Evolutionary conservation across 2,797 vertebrate genomes (phyloP), one percentile per base, ranked within the genome.

Genomic region (Lacerta agilis): DNA sequence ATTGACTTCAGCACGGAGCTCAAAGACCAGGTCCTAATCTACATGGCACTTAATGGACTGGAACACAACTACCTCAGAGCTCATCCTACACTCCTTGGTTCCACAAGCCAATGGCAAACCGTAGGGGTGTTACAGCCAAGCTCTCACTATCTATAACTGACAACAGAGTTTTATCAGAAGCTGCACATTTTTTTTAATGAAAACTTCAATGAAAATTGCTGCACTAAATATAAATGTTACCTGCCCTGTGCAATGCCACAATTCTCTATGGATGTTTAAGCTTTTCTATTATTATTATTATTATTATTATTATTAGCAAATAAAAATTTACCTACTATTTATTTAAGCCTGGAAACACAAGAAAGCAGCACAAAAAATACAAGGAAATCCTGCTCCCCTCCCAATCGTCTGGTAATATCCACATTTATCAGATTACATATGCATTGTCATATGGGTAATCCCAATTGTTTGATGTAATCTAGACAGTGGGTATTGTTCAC

Each of bases 11-110:
- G 64, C 71, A 36, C 23, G 76, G 33, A 87, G 78, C 73, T 81
- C 83, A 81, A 75, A n/a, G 17, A 75, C 80, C 86, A 79, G 76
- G 81, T 89, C 78, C 25, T 81, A 87, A 84, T 87, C 82, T 87
- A 87, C 82, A 69, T 80, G 78, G 33, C 78, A 87, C 7, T 85
- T 87, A 90, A 87, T 90, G 78, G 77, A 55, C 71, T 77, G 82
- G 85, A 90, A 90, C 77, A 2, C 18, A 72, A 2, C 77, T 75
- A 36, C 38, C 76, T 79, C 71, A 75, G 43, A 79, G 45, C 80
- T 76, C 5, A 33, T n/a, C 79, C 77, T 82, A 27, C 27, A 33
- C 27, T 69, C 58, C 61, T 61, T 55, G 66, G n/a, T 13, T 82
- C 27, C 33, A 9, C 17, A 79, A 76, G 27, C n/a, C 76, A 80